These are phyloP conservation scores for Momotus momota DNA, from an alignment of 2,797 vertebrate species.

Conservation along the genomic window DNA sequence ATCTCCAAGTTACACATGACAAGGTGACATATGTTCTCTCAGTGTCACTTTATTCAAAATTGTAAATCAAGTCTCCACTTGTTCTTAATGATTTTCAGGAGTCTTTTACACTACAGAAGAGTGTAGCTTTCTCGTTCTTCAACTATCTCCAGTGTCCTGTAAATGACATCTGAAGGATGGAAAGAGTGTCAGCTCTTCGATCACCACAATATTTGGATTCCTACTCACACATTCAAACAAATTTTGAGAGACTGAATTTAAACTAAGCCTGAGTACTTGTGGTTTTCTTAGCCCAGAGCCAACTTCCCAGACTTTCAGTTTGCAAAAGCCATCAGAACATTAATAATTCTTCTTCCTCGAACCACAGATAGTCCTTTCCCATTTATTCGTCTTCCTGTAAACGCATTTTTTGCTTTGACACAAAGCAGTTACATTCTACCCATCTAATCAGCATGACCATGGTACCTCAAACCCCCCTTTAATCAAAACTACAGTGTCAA, in stretches of 20 bases:
- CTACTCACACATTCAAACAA: conserved; percentile 41
- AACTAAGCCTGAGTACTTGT: conserved; percentile 32
- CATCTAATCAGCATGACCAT: neutral
- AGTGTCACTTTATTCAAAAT: neutral
- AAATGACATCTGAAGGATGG: neutral
- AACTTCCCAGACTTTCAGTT: conserved; percentile 50
- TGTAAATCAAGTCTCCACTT: neutral
- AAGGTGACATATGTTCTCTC: neutral
- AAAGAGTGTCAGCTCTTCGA: neutral
- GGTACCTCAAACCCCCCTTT: conserved; percentile 17
- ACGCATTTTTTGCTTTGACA: conserved; percentile 17
- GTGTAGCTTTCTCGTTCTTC: neutral
- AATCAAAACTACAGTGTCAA: neutral
- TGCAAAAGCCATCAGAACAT: conserved; percentile 51
- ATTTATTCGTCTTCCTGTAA: conserved; percentile 21
- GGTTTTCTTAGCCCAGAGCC: conserved; percentile 51
- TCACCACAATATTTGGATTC: conserved; percentile 31
- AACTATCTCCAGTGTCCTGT: neutral
- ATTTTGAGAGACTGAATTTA: conserved; percentile 38
- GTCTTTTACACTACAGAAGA: neutral
- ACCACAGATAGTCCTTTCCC: conserved; percentile 39
- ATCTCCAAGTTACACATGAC: neutral
- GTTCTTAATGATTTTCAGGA: neutral
- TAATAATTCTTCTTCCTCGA: conserved; percentile 45
- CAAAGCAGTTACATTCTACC: conserved; percentile 1